Percentiles rank a stretch among this genome's conserved stretches.
Evolutionary conservation across 2,113 vertebrate species (phyloP).

Genomic region (Rhombomys opimus): DNA sequence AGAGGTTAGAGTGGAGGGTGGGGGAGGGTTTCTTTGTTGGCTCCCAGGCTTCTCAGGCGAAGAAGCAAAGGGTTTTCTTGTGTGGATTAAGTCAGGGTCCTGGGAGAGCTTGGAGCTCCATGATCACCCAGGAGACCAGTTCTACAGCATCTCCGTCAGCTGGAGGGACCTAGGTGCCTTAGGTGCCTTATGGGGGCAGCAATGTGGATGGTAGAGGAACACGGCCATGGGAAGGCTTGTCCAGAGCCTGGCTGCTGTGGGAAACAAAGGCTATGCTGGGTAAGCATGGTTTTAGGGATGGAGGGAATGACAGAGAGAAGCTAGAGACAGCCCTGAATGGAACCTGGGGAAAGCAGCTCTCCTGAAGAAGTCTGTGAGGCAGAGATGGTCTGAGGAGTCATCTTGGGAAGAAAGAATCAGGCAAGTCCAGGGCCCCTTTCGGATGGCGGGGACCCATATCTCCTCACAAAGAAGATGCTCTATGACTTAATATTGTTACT

Average conservation of each 20-base stretch:
- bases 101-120: background rate
- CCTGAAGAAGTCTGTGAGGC: background rate
- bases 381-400: background rate
- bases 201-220: background rate
- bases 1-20: background rate
- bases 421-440: background rate
- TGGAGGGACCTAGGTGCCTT: background rate
- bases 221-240: background rate
- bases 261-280: background rate
- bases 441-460: background rate
- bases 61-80: background rate
- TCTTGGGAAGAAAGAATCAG: background rate
- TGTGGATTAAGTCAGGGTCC: background rate
- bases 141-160: background rate
- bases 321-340: background rate
- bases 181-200: background rate
- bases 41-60: background rate
- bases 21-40: background rate
- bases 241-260: background rate
- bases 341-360: constrained; percentile 4
- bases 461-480: background rate
- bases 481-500: background rate
- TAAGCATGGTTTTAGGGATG: background rate
- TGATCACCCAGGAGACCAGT: too few relatives aligned
- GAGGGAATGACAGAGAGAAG: background rate